Base-by-base conservation (phyloP, 2,113 vertebrate species). In the Pogonocichla stellata region DNA sequence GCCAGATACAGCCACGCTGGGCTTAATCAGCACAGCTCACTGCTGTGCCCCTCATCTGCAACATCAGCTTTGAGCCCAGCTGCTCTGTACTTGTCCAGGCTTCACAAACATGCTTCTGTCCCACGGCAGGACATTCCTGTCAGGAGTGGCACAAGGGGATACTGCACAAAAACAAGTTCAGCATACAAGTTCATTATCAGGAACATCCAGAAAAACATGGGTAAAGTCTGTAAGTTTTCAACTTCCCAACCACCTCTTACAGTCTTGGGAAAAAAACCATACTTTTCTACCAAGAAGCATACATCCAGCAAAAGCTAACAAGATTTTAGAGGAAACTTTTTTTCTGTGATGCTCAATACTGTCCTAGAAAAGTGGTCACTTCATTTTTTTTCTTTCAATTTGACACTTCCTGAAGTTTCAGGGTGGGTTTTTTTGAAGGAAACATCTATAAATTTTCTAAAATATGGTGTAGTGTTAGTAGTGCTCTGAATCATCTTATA, bases 21-120 rank as follows among this genome's bases (percentile, higher is more conserved):
- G 48, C 51, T 84, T 64, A 51, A 42, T 64, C 53, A 58, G 50
- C 3, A 14, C 42, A 54, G 58, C 58, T 89, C 53, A 65, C 66
- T 88, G 74, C 54, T 86, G 33, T 23, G 65, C 31, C 45, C 43
- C 58, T 75, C 74, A 31, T 54, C 5, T 57, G 38, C 36, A 87
- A 40, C 42, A 50, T 9, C 69, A 78, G 58, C 54, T 77, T 70
- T n/a, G 66, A 82, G 87, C 53, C 64, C 74, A 73, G 88, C 31
- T 42, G 48, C 47, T 67, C 65, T 13, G 4, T 23, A 40, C 0
- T 1, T 26, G 56, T 45, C 48, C 61, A 87, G 53, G 45, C 69
- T 58, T 38, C 0, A 3, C 45, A 57, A 73, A 66, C n/a, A 90
- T 0, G 0, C 26, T 62, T 45, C 61, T 40, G 20, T 16, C 72